A percentile compares a stretch with the other conserved stretches of the same genome.
phyloP scores from a whole-genome alignment of 2,888 invertebrate species.

The Polietes domitor region DNA sequence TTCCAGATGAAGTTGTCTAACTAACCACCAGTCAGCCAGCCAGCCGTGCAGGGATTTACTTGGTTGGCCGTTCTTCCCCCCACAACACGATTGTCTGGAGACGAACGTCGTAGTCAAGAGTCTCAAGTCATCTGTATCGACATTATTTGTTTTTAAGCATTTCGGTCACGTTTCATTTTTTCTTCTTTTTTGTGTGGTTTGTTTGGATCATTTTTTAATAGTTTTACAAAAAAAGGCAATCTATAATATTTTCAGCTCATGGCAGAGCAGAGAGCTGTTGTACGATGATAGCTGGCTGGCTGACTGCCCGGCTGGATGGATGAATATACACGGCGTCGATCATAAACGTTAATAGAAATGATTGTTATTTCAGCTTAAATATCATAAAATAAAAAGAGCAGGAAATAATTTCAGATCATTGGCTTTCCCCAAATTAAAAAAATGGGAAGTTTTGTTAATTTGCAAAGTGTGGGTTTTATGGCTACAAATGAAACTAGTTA shows the following conservation, averaged over 20 bases:
- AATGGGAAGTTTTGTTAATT: no score
- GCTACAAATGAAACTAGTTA: no score
- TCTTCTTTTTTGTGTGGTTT: neutral
- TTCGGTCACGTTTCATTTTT: conserved; percentile 57
- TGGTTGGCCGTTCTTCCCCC: neutral
- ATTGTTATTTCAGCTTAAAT: neutral
- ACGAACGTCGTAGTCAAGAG: neutral
- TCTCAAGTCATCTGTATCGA: conserved; percentile 25
- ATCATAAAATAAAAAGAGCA: neutral
- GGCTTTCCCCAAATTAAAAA: neutral
- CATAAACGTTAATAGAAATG: neutral
- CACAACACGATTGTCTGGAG: neutral
- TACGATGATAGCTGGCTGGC: neutral
- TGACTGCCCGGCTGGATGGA: neutral
- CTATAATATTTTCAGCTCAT: neutral
- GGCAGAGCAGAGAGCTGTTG: neutral
- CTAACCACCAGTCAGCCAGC: neutral
- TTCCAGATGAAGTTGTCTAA: neutral
- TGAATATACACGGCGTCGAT: neutral
- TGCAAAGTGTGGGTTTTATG: no score
- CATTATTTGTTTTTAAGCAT: conserved; percentile 51
- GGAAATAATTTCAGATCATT: neutral
- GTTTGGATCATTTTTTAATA: neutral
- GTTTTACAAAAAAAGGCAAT: neutral
- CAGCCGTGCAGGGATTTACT: neutral